phyloP scores from a whole-genome alignment of 2,888 invertebrate species.

The Druceiella hillmani region DNA sequence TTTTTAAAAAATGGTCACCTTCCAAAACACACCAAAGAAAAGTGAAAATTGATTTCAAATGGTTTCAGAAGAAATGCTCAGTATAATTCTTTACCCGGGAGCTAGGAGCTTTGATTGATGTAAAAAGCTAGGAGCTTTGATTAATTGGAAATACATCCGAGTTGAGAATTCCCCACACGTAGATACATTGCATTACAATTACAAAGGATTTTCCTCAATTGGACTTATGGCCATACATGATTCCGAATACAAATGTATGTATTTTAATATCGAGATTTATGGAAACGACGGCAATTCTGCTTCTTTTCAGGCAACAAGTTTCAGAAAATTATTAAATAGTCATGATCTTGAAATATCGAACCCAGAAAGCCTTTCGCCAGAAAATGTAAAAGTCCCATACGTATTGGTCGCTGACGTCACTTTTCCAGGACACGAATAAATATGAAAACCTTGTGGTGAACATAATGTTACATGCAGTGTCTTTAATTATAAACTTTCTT shows the following conservation, averaged over 20 bases:
- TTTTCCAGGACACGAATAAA: conserved; percentile 11
- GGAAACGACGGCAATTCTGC: conserved; percentile 13
- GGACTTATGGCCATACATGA: conserved; percentile 12
- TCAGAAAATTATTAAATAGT: conserved; percentile 11
- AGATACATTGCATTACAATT: too few species aligned
- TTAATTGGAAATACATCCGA: conserved; percentile 12
- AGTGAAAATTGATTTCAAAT: conserved; percentile 9
- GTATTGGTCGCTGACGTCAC: conserved; percentile 9
- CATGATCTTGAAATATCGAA: too few species aligned
- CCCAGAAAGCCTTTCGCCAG: conserved; percentile 9
- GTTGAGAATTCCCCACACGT: conserved; percentile 9
- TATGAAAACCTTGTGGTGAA: conserved; percentile 11
- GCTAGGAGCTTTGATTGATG: too few species aligned
- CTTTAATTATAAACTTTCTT: conserved; percentile 12
- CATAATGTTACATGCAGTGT: conserved; percentile 12
- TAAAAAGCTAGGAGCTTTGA: too few species aligned
- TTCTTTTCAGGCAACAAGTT: conserved; percentile 10
- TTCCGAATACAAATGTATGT: conserved; percentile 12
- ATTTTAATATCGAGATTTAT: too few species aligned
- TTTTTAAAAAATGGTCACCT: conserved; percentile 9
- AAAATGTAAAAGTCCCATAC: conserved; percentile 10
- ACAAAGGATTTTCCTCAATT: conserved; percentile 12
- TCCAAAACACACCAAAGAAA: not conserved
- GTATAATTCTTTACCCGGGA: conserved; percentile 5
- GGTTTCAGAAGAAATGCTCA: conserved; percentile 9